Conservation (phyloP, 2,888 invertebrate species). For the Megamerina dolium region DNA sequence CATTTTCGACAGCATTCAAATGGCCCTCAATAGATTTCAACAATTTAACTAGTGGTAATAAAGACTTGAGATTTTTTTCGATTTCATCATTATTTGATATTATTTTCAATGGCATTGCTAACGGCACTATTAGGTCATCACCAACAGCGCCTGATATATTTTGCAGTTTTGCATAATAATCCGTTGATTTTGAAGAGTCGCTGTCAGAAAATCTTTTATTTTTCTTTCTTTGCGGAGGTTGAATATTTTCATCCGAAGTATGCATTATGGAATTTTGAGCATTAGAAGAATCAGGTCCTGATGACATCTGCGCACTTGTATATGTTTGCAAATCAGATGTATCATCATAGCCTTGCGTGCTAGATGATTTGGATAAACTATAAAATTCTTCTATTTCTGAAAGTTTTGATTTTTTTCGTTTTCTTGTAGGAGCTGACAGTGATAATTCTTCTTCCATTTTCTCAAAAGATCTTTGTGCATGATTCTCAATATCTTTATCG, state of each 20-base stretch:
- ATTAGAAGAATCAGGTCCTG: constrained; percentile 49
- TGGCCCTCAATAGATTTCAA: constrained; percentile 54
- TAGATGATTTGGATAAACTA: constrained; percentile 58
- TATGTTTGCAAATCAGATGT: constrained; percentile 62
- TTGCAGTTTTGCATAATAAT: constrained; percentile 47
- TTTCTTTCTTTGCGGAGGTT: constrained; percentile 42
- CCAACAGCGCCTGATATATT: constrained; percentile 56
- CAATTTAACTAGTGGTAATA: constrained; percentile 46
- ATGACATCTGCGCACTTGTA: constrained; percentile 59
- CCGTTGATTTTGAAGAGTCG: constrained; percentile 43
- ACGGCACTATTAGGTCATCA: constrained; percentile 48
- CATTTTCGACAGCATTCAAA: constrained; percentile 58
- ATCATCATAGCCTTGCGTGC: constrained; percentile 51
- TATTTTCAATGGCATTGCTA: constrained; percentile 30
- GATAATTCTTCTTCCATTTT: constrained; percentile 56
- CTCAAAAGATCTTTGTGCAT: constrained; percentile 43
- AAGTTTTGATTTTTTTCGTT: constrained; percentile 61
- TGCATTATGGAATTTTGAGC: constrained; percentile 27
- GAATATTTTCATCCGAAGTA: constrained; percentile 21
- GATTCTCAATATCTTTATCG: constrained; percentile 53
- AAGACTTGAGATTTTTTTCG: constrained; percentile 48
- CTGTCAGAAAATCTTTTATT: constrained; percentile 45
- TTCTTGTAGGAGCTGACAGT: constrained; percentile 52
- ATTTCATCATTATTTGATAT: constrained; percentile 52
- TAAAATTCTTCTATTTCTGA: constrained; percentile 62